These are phyloP conservation scores for Pogonomyrmex californicus DNA, from an alignment of 1,140 invertebrate genomes.

Conservation along the genomic window DNA sequence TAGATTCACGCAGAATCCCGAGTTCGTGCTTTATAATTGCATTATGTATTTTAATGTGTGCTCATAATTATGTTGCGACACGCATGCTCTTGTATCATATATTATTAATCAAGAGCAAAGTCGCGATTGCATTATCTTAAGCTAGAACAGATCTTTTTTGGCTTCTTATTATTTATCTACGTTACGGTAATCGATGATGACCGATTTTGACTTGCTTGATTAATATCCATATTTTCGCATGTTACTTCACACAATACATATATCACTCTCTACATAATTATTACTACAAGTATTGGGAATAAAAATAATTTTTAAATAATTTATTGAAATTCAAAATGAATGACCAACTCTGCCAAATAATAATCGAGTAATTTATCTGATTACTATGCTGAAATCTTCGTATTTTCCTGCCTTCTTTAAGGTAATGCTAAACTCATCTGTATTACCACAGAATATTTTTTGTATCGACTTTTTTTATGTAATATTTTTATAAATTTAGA, in stretches of 20 bases:
- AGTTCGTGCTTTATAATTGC: constrained; percentile 88
- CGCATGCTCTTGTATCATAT: neutral
- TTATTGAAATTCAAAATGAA: neutral
- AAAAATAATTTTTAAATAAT: neutral
- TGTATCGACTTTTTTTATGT: too few species aligned
- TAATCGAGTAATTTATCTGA: neutral
- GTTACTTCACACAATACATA: neutral
- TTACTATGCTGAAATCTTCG: neutral
- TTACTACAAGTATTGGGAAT: constrained; percentile 16
- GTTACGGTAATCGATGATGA: neutral
- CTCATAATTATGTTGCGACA: constrained; percentile 15
- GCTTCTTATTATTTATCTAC: constrained; percentile 23
- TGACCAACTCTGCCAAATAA: too few species aligned
- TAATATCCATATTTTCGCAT: neutral
- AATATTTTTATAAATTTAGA: too few species aligned
- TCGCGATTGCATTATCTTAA: neutral
- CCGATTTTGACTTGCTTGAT: neutral
- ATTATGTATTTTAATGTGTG: constrained; percentile 88
- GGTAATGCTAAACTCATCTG: too few species aligned
- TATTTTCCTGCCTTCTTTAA: neutral
- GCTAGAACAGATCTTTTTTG: neutral
- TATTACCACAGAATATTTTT: too few species aligned
- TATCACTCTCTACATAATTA: neutral
- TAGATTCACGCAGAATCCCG: constrained; percentile 89
- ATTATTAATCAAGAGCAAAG: neutral